Conservation (phyloP, 2,797 vertebrate species). For the Cryptoblepharus egeriae region DNA sequence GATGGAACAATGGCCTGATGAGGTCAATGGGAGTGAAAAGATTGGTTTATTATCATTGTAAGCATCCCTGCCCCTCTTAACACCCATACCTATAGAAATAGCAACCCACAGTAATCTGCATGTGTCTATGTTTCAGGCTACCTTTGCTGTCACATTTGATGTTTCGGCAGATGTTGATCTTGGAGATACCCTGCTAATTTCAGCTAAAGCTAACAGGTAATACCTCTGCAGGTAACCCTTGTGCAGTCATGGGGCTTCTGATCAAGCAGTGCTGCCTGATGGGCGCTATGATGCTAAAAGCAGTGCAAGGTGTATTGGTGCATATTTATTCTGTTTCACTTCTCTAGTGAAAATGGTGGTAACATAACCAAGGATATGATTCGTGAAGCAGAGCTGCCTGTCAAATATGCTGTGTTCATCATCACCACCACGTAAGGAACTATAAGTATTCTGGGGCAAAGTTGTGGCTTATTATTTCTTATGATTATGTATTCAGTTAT, state of each 20-base stretch:
- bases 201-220: slow-evolving; percentile 82
- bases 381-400: slow-evolving; percentile 68
- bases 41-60: neutral
- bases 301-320: neutral
- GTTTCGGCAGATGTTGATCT: slow-evolving; percentile 73
- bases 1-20: neutral
- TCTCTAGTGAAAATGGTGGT: slow-evolving; percentile 74
- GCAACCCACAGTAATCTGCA: neutral
- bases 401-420: slow-evolving; percentile 81
- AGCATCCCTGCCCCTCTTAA: no score
- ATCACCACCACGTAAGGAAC: slow-evolving; percentile 70
- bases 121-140: slow-evolving; percentile 66
- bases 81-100: neutral
- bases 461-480: no score
- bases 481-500: no score
- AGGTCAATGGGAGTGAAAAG: neutral
- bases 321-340: neutral
- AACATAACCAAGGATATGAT: slow-evolving; percentile 51
- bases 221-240: neutral
- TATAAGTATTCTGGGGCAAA: neutral
- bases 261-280: neutral
- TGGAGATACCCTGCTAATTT: slow-evolving; percentile 72
- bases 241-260: neutral
- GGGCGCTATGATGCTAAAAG: neutral
- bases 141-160: slow-evolving; percentile 80